A percentile compares a stretch with the other conserved stretches of the same genome.
Evolutionary conservation across 1,140 invertebrate genomes (phyloP).

Genomic region (Belonocnema kinseyi): DNA sequence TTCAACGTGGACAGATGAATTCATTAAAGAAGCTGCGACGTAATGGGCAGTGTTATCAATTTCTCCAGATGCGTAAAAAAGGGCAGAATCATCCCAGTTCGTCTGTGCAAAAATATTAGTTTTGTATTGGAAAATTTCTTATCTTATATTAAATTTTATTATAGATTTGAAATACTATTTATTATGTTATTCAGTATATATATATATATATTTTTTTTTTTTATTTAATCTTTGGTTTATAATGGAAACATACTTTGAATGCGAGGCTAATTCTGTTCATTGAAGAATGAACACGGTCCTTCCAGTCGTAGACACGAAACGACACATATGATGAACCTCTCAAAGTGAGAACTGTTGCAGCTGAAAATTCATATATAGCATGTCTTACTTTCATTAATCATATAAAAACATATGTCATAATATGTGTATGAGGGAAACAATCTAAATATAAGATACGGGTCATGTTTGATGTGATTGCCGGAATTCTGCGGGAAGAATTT

Average conservation of each 20-base stretch:
- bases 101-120: slow-evolving; percentile 75
- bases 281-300: slow-evolving; percentile 91
- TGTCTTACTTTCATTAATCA: too few relatives aligned
- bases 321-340: slow-evolving; percentile 94
- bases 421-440: too few relatives aligned
- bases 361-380: slow-evolving; percentile 73
- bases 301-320: slow-evolving; percentile 94
- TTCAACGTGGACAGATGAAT: slow-evolving; percentile 86
- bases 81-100: slow-evolving; percentile 88
- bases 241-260: slow-evolving; percentile 83
- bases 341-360: slow-evolving; percentile 90
- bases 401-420: too few relatives aligned
- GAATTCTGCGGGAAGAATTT: too few relatives aligned
- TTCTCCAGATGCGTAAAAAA: slow-evolving; percentile 92
- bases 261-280: slow-evolving; percentile 90
- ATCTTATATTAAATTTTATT: not conserved
- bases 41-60: slow-evolving; percentile 87
- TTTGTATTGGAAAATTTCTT: not conserved
- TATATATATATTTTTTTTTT: not conserved
- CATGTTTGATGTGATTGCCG: too few relatives aligned
- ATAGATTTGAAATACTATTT: slow-evolving; percentile 12
- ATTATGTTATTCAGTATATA: not conserved
- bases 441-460: too few relatives aligned
- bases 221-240: slow-evolving; percentile 7
- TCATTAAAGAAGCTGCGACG: slow-evolving; percentile 87